phyloP scores from a whole-genome alignment of 30 jellyfish, hydroid and myxozoan genomes.

The Turritopsis dohrnii region DNA sequence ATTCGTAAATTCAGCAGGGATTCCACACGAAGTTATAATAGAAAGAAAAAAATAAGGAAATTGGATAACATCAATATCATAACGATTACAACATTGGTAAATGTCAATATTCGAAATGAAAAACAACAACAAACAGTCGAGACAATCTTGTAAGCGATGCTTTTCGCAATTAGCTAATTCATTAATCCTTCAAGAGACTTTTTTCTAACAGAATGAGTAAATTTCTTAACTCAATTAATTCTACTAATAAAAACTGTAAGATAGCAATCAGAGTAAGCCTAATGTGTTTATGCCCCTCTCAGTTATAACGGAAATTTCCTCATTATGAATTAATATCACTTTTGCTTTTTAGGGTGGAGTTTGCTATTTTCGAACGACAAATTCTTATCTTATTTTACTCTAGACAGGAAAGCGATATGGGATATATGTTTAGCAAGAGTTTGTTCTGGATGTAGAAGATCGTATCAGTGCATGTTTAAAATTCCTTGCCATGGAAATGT shows the following conservation, averaged over 20 bases:
- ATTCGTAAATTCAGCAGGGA: no score
- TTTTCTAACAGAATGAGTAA: background rate
- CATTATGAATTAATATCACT: background rate
- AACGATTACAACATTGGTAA: no score
- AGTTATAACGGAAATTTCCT: background rate
- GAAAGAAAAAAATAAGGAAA: no score
- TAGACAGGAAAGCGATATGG: background rate
- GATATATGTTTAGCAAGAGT: background rate
- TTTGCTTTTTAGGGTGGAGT: background rate
- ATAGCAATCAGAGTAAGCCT: background rate
- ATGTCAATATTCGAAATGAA: no score
- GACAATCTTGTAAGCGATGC: background rate
- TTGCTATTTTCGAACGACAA: background rate
- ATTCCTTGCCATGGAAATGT: background rate
- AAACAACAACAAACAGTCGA: background rate
- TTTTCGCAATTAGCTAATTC: background rate
- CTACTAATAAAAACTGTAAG: background rate
- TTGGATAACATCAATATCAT: no score
- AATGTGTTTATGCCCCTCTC: background rate
- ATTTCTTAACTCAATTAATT: background rate
- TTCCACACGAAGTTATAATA: no score
- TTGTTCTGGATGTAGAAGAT: background rate
- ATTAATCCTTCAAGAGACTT: background rate
- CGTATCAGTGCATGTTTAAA: background rate
- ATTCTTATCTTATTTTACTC: background rate